Base-by-base conservation (phyloP, 2,113 vertebrate species). In the Thamnaconus septentrionalis region DNA sequence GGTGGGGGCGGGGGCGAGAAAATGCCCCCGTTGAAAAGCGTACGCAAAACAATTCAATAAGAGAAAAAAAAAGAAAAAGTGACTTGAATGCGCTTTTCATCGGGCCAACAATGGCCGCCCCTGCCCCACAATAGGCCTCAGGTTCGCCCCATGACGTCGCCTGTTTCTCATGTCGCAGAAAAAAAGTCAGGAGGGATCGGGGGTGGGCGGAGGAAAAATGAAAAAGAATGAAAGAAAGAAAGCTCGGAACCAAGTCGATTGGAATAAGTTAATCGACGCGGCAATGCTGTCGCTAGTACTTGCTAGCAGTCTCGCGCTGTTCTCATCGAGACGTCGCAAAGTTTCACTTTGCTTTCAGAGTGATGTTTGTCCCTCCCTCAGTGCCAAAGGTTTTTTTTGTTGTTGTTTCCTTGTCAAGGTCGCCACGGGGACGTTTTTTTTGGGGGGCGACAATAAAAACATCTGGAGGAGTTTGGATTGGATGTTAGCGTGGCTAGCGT, bases 81-180 rank as follows among this genome's bases (percentile, higher is more conserved):
- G 88, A 91, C 90, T 91, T 90, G 90, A 92, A 92, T 90, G 86
- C 66, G 83, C 72, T 89, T 92, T 92, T 92, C 87, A 91, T 86
- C 67, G 53, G 54, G 65, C 62, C 80, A 79, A 92, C 91, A 91
- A 92, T 91, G 73, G 80, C 44, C 59, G 3, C 18, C 18, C 18
- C 18, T 31, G 53, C 58, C 76, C 61, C 83, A 90, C 86, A 90
- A 89, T 87, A 76, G 75, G 79, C 73, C 79, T 88, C 78, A 85
- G 84, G 89, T 88, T 87, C 59, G 79, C 86, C 89, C 83, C 86
- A 83, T 84, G 88, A 89, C 72, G 82, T 78, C 60, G 76, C 79
- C 86, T 73, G 84, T 88, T 89, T 90, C 85, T 85, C 85, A 79
- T 79, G 75, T 63, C 66, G 79, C 76, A 79, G 81, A 85, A 31